phyloP scores from a whole-genome alignment of 2,797 vertebrate species.

The Erpetoichthys calabaricus region DNA sequence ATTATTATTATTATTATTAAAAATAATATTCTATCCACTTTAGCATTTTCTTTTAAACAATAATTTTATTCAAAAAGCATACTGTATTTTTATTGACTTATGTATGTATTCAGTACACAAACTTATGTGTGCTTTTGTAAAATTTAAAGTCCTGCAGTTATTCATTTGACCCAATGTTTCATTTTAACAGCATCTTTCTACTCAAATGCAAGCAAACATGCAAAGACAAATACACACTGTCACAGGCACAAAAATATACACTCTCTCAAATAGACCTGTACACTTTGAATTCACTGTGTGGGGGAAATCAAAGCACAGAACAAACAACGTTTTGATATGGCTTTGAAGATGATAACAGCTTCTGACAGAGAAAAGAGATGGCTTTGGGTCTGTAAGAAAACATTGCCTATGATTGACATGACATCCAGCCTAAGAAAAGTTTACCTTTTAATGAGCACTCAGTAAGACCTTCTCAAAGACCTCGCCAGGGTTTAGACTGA shows the following conservation, averaged over 20 bases:
- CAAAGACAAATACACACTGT: constrained; percentile 62
- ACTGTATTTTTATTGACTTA: no score
- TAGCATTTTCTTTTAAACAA: no score
- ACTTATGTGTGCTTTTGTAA: no score
- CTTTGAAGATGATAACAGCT: constrained; percentile 82
- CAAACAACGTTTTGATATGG: constrained; percentile 78
- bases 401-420: constrained; percentile 53
- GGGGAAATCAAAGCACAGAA: constrained; percentile 81
- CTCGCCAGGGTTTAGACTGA: constrained; percentile 25
- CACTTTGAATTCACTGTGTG: constrained; percentile 73
- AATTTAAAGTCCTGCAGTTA: constrained; percentile 43
- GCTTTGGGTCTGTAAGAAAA: constrained; percentile 50
- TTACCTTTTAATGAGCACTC: constrained; percentile 68
- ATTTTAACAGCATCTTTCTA: constrained; percentile 56
- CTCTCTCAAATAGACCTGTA: constrained; percentile 63
- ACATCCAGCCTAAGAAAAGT: constrained; percentile 52
- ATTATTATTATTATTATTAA: no score
- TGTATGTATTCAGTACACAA: no score
- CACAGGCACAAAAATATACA: constrained; percentile 56
- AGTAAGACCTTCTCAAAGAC: constrained; percentile 37
- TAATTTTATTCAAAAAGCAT: no score
- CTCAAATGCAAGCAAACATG: constrained; percentile 61
- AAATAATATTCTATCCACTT: no score
- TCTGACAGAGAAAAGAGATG: constrained; percentile 55
- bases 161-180: constrained; percentile 58